A percentile compares a stretch with the other conserved stretches of the same genome.
These are phyloP conservation scores for Scleropages formosus DNA, from an alignment of 2,797 vertebrate genomes.

Conservation along the genomic window DNA sequence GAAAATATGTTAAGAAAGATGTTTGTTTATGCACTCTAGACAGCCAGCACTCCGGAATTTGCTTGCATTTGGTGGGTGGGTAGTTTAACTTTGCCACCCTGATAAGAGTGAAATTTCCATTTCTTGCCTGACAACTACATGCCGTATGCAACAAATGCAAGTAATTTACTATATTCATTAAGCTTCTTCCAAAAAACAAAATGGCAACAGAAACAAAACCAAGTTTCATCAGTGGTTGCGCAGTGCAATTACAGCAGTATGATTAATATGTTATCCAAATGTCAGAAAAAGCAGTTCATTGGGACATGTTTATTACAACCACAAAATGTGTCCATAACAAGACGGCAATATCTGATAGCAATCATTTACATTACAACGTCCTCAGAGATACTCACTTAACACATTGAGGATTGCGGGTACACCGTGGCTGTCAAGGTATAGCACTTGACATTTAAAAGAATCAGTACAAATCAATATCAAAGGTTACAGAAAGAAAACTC, in stretches of 20 bases:
- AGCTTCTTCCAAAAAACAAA: no score
- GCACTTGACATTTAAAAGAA: constrained; percentile 38
- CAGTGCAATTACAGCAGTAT: background rate
- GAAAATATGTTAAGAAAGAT: no score
- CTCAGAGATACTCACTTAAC: constrained; percentile 2
- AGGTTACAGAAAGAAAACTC: constrained; percentile 32
- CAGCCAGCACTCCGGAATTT: no score
- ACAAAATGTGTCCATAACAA: background rate
- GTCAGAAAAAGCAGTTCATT: background rate
- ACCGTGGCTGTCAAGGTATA: constrained; percentile 11
- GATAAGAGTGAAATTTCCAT: no score
- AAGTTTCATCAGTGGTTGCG: no score
- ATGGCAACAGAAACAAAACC: no score
- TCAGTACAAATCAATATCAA: constrained; percentile 34
- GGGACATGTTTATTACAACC: background rate
- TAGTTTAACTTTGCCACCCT: no score
- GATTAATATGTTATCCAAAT: background rate
- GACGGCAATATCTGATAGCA: background rate
- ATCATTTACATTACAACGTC: constrained; percentile 12
- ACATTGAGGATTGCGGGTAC: constrained; percentile 3
- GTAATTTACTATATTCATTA: no score
- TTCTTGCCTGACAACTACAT: no score
- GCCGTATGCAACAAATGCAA: no score
- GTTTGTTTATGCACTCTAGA: no score
- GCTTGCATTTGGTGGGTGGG: no score